Evolutionary conservation across 2,797 vertebrate genomes (phyloP), one percentile per base, ranked within the genome.

Genomic region (Leptodactylus fallax): DNA sequence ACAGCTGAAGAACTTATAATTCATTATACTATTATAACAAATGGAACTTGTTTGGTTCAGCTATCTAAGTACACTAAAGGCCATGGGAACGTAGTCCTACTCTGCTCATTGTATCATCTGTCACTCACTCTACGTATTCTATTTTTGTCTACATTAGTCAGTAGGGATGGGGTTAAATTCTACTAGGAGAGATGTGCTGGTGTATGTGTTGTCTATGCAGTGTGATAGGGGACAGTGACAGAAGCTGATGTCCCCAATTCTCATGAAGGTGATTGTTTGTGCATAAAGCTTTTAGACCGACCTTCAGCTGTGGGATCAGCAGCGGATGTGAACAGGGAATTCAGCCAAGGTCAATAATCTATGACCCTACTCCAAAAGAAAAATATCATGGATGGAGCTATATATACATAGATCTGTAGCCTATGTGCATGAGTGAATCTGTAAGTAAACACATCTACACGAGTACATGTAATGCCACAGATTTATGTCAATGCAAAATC

Each of bases 301-400:
- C 88, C 85, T 89, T 89, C 79, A 87, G 53, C 53, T 83, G 79
- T 79, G 65, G 47, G 49, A 84, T 71, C 55, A 83, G 72, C 53
- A 79, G 16, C n/a, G 14, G 49, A 83, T 83, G 74, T 61, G n/a
- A 17, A 60, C 58, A 61, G 45, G 79, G 65, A 47, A 10, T 51
- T 25, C n/a, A 81, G 49, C 78, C 63, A 63, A 65, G 88, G 85
- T 86, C 85, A 49, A 23, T 83, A 47, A 86, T 74, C 63, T 89
- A 14, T 85, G 63, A 84, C 63, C 67, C 61, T 27, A 55, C 6
- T 56, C 27, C 58, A 49, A 36, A 23, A 78, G n/a, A 47, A 67
- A 25, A 71, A 49, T n/a, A 51, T 36, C 80, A 74, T n/a, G 56
- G 0, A 63, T 36, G 19, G 0, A 79, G 2, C 27, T 56, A 80